Evolutionary conservation across 2,113 vertebrate genomes (phyloP).

Genomic region (Dasyurus viverrinus): DNA sequence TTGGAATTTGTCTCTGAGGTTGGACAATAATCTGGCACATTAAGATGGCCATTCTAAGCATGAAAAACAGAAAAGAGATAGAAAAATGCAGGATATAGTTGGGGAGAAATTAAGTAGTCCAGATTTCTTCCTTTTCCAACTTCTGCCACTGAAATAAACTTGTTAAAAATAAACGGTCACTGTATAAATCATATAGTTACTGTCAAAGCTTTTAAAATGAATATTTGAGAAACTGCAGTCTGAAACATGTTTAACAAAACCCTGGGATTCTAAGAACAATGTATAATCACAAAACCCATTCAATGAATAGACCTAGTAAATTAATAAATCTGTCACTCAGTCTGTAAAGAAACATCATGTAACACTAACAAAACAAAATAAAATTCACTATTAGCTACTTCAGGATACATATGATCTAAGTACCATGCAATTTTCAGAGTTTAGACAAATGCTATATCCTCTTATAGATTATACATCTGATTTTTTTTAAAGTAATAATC

Average conservation of each 20-base stretch:
- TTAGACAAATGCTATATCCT: constrained; percentile 51
- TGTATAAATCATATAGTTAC: not conserved
- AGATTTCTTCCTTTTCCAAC: not conserved
- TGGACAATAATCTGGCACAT: not conserved
- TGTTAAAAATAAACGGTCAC: constrained; percentile 23
- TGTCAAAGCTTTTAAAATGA: constrained; percentile 23
- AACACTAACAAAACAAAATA: constrained; percentile 49
- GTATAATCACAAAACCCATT: constrained; percentile 39
- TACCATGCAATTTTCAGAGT: constrained; percentile 55
- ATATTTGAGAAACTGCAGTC: not conserved
- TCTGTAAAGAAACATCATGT: constrained; percentile 32
- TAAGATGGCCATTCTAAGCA: not conserved
- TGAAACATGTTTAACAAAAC: constrained; percentile 44
- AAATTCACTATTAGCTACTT: constrained; percentile 48
- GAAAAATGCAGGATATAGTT: not conserved
- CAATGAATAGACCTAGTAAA: constrained; percentile 29
- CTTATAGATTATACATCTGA: constrained; percentile 14
- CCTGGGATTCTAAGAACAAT: not conserved
- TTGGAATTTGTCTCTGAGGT: not conserved
- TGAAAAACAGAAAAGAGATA: not conserved
- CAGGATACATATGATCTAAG: constrained; percentile 54
- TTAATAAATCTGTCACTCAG: constrained; percentile 38
- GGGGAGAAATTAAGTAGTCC: not conserved
- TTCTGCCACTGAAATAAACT: constrained; percentile 30
- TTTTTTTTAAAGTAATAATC: constrained; percentile 30